Evolutionary conservation across 2,888 invertebrate genomes (phyloP).

Genomic region (Andricus curvator): DNA sequence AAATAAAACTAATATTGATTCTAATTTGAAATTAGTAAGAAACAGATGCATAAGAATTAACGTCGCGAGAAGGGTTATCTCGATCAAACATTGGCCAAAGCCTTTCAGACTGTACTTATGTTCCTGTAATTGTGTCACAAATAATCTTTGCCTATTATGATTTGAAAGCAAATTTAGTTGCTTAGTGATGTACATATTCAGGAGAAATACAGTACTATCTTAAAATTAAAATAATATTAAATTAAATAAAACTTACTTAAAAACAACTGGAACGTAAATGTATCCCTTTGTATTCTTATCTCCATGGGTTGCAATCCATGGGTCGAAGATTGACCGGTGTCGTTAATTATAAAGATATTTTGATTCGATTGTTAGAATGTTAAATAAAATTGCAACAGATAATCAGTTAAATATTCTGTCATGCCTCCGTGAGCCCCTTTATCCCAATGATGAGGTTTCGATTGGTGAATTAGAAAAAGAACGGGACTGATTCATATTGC

Average conservation of each 20-base stretch:
- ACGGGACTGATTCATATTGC: slow-evolving; percentile 5
- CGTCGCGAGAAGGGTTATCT: neutral
- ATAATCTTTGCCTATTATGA: neutral
- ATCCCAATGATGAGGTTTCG: slow-evolving; percentile 12
- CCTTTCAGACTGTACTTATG: neutral
- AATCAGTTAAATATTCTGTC: slow-evolving; percentile 3
- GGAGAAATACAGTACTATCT: neutral
- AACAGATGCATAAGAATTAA: neutral
- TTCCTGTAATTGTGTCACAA: neutral
- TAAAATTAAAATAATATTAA: slow-evolving; percentile 29
- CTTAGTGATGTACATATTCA: slow-evolving; percentile 3
- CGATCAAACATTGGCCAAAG: neutral
- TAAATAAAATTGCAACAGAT: slow-evolving; percentile 36
- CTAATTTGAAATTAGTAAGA: neutral
- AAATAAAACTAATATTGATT: neutral
- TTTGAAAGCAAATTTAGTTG: slow-evolving; percentile 11
- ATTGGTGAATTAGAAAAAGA: neutral
- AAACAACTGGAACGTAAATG: slow-evolving; percentile 20
- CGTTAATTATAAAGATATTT: slow-evolving; percentile 25
- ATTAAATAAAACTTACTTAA: slow-evolving; percentile 28
- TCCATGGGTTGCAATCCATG: slow-evolving; percentile 21
- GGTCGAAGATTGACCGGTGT: slow-evolving; percentile 15
- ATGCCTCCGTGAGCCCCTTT: slow-evolving; percentile 22
- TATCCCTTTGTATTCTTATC: slow-evolving; percentile 8
- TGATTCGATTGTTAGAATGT: neutral